Base-by-base conservation (phyloP, 2,888 invertebrate species). In the Dryococelus australis region DNA sequence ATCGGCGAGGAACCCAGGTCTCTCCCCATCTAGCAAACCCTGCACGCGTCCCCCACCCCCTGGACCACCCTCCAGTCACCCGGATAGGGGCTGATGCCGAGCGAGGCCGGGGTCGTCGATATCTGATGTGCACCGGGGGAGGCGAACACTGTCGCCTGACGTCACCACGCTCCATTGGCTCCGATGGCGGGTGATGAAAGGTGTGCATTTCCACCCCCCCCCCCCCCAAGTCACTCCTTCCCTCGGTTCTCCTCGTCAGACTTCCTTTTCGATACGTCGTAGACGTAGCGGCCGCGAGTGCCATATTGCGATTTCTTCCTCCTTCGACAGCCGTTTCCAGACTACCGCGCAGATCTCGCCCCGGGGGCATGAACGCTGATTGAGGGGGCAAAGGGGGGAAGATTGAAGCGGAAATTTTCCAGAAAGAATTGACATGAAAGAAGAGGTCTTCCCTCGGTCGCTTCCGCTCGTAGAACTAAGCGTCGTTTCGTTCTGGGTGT, bases 401-500 rank as follows among this genome's bases (percentile, higher is more conserved):
- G 16, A 47, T 47, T 47, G 47, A 47, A 16, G 16, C 16, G 47
- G 47, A 47, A 65, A 51, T 51, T 16, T 65, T 65, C 24, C 24
- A 24, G 65, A 65, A 65, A 65, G 65, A n/a, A 65, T 65, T 65
- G 65, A 65, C 65, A 65, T n/a, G 65, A 65, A 65, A 65, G 65
- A 16, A 65, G 35, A 65, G 20, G 8, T 24, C 65, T 8, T 65
- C 24, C 16, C 24, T 20, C 65, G n/a, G 16, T 16, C 65, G 8
- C 24, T 65, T 65, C 24, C 65, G 65, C 65, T n/a, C 65, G 65
- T 16, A 1, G 65, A 65, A 24, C 20, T 16, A 65, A 65, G 65
- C n/a, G n/a, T 65, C 65, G 65, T 20, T 20, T 65, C 65, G 24
- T 8, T 65, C 5, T 47, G 47, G 47, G 47, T 47, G 47, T 47